Conservation (phyloP, 2,888 invertebrate genomes). For the Sarcophaga variegata region DNA sequence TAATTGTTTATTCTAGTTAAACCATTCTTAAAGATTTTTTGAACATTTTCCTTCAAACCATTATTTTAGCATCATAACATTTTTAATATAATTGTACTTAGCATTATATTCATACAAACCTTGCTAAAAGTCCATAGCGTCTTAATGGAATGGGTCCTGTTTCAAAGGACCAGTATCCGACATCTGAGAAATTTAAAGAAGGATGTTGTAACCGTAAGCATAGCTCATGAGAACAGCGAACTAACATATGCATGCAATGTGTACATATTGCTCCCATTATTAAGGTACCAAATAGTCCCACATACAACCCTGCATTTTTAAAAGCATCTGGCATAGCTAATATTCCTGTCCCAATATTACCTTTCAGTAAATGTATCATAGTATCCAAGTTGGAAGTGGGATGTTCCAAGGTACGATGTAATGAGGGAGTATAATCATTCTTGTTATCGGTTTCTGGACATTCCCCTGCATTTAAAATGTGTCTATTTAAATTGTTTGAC, state of each 20-base stretch:
- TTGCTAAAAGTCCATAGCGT: conserved; percentile 77
- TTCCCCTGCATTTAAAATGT: conserved; percentile 54
- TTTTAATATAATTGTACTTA: background rate
- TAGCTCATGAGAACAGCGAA: conserved; percentile 88
- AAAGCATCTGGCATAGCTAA: conserved; percentile 98
- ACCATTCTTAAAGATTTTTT: too few species aligned
- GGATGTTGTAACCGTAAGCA: conserved; percentile 87
- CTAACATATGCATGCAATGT: conserved; percentile 95
- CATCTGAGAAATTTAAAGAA: conserved; percentile 90
- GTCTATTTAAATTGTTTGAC: background rate
- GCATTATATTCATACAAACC: conserved; percentile 66
- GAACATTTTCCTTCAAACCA: background rate
- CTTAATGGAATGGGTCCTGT: conserved; percentile 87
- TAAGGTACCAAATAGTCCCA: conserved; percentile 91
- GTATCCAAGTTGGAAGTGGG: conserved; percentile 92
- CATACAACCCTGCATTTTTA: conserved; percentile 92
- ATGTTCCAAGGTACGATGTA: conserved; percentile 88
- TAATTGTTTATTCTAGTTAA: too few species aligned
- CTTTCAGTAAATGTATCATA: conserved; percentile 88
- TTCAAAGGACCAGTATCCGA: conserved; percentile 89
- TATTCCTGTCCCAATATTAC: conserved; percentile 95
- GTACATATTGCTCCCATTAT: conserved; percentile 94
- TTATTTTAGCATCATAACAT: background rate
- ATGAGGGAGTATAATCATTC: conserved; percentile 84
- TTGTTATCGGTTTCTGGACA: conserved; percentile 72